A percentile compares a stretch with the other conserved stretches of the same genome.
phyloP scores from a whole-genome alignment of 2,888 invertebrate genomes.

The Himalopsyche japonica region DNA sequence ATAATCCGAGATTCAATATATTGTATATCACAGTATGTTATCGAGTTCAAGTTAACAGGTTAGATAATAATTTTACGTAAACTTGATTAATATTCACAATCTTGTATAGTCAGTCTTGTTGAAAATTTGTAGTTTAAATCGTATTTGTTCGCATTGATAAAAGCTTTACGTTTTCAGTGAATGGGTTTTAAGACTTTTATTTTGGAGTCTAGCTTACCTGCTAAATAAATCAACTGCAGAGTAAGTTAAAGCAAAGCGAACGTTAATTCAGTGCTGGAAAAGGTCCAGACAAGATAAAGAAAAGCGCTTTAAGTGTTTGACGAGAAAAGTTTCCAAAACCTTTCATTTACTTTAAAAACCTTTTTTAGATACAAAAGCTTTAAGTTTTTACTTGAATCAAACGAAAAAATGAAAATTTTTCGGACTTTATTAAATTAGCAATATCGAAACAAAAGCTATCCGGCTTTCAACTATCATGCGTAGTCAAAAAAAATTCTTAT shows the following conservation, averaged over 20 bases:
- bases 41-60: no score
- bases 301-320: constrained; percentile 10
- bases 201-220: constrained; percentile 20
- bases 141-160: constrained; percentile 22
- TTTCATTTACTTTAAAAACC: neutral
- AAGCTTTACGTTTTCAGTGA: constrained; percentile 27
- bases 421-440: neutral
- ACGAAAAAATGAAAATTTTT: neutral
- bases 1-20: no score
- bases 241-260: constrained; percentile 5
- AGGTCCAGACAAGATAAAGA: constrained; percentile 3
- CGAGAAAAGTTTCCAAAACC: constrained; percentile 11
- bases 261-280: constrained; percentile 14
- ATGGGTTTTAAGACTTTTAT: constrained; percentile 11
- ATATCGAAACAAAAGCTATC: neutral
- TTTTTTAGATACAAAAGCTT: neutral
- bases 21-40: no score
- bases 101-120: neutral
- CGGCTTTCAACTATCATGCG: no score
- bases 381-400: neutral
- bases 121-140: neutral
- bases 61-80: no score
- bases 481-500: no score
- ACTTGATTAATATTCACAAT: neutral
- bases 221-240: constrained; percentile 28